Evolutionary conservation across 2,888 invertebrate species (phyloP), one percentile per base, ranked within the genome.

Genomic region (Drosophila longiperda): DNA sequence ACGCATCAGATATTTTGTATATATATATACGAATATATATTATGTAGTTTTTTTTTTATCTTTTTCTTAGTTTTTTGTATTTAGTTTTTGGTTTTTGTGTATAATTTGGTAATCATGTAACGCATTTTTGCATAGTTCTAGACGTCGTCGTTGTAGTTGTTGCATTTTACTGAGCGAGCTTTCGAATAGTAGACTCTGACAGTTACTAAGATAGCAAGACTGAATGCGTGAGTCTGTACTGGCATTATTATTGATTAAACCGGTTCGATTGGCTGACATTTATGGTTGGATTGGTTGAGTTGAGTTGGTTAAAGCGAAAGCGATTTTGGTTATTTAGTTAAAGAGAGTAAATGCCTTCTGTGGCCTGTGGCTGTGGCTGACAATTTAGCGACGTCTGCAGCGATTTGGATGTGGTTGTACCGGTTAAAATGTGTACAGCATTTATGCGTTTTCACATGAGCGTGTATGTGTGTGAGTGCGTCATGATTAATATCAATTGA

Each of bases 361-460:
- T 68, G 74, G 64, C 52, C 57, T 65, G 48, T 48, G 54, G 62
- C 66, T 68, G 20, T 65, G 69, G 73, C 78, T 83, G 74, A 81
- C 66, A 77, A 81, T 68, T 87, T 87, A 87, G 75, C 86, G 86
- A 83, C 86, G 86, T 75, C 86, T 87, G 86, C 42, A 36, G 32
- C 55, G 49, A 50, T 57, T 33, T 55, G 48, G n/a, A 33, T 33
- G 38, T 7, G 36, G 32, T 62, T 36, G 32, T 29, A 29, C 29
- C 29, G 29, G 29, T 29, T 29, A 26, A 34, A 17, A 32, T 34
- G 38, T 70, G 38, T 33, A 71, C 62, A 71, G 38, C 55, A 17
- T 54, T 60, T 26, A 57, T 42, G 38, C 49, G 15, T 12, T 49
- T 40, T 6, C n/a, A 34, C 15, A 26, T 53, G 42, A 57, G 40